phyloP scores from a whole-genome alignment of 2,797 vertebrate genomes.

The Bryconaethiops microstoma region DNA sequence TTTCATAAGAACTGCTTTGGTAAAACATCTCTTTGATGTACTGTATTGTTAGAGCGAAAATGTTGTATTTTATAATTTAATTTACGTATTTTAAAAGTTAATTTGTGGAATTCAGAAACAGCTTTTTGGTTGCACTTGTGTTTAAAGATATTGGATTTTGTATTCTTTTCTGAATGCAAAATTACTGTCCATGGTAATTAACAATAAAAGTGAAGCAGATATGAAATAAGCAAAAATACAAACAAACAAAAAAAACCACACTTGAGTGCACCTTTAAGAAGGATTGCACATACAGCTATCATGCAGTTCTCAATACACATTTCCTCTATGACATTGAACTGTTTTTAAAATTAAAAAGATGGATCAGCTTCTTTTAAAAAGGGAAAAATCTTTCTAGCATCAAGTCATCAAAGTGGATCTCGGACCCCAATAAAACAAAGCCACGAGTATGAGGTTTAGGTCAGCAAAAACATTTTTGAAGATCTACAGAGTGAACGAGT shows the following conservation, averaged over 20 bases:
- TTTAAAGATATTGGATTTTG: not conserved
- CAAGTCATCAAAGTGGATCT: constrained; percentile 20
- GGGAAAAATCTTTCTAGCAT: not conserved
- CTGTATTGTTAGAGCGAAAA: not conserved
- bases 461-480: constrained; percentile 60
- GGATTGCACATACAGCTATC: not conserved
- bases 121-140: too few species aligned
- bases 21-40: not conserved
- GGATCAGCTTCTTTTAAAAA: not conserved
- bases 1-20: too few species aligned
- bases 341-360: not conserved
- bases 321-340: not conserved
- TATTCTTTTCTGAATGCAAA: not conserved
- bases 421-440: constrained; percentile 48
- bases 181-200: too few species aligned
- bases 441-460: constrained; percentile 69
- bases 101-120: not conserved
- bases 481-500: constrained; percentile 60
- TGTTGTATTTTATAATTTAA: not conserved
- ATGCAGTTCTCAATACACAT: not conserved
- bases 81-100: not conserved
- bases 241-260: too few species aligned
- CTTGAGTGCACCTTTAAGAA: not conserved
- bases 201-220: not conserved
- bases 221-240: not conserved